A percentile compares a stretch with the other conserved stretches of the same genome.
Evolutionary conservation across 2,888 invertebrate species (phyloP).

Genomic region (Ecdyonurus torrentis): DNA sequence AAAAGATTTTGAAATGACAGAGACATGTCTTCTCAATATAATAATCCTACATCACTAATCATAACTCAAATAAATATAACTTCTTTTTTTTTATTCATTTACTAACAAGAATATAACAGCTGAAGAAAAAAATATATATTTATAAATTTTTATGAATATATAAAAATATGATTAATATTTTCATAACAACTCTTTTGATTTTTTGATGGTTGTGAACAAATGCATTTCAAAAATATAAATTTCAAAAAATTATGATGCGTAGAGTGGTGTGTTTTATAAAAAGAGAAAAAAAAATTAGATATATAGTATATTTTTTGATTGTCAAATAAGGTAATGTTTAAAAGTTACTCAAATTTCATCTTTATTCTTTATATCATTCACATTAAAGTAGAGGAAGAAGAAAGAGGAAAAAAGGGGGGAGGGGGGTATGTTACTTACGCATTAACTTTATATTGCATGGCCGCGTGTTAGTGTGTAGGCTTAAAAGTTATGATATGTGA

Average conservation of each 20-base stretch:
- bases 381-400: too few species aligned
- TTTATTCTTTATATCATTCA: too few species aligned
- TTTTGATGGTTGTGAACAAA: slow-evolving; percentile 1
- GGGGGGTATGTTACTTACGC: too few species aligned
- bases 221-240: background rate
- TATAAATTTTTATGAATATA: background rate
- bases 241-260: too few species aligned
- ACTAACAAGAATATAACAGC: background rate
- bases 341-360: too few species aligned
- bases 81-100: background rate
- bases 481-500: too few species aligned
- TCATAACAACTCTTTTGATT: slow-evolving; percentile 1
- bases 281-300: background rate
- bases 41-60: background rate
- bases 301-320: too few species aligned
- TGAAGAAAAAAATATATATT: too few species aligned
- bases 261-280: background rate
- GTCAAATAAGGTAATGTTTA: background rate
- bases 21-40: background rate
- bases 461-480: too few species aligned
- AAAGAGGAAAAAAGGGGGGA: too few species aligned
- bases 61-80: background rate
- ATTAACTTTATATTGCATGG: too few species aligned
- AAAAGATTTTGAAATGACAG: background rate
- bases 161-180: slow-evolving; percentile 2